Evolutionary conservation across 2,797 vertebrate genomes (phyloP), one percentile per base, ranked within the genome.

Genomic region (Bovichtus diacanthus): DNA sequence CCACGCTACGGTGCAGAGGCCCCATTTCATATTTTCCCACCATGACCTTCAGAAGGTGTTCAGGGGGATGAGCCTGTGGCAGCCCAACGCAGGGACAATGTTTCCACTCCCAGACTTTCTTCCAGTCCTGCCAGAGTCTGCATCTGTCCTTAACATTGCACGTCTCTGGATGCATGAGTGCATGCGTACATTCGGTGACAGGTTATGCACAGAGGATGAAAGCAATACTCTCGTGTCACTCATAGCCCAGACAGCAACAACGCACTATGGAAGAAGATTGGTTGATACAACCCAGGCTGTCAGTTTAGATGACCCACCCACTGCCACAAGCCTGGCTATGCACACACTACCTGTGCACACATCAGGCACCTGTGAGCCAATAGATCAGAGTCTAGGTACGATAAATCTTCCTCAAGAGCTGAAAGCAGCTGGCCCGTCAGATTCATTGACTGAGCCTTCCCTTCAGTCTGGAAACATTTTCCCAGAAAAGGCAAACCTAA

Each of bases 111-210:
- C 31, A 41, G 61, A 29, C 9, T 73, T 71, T 58, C 13, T 25
- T 46, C 43, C 68, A 47, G 31, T 65, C 21, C 76, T 73, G 18
- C 41, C 91, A 46, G 66, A 73, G 1, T 6, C 78, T 19, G 19
- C 68, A 44, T 75, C 79, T 21, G 64, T 78, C 19, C 83, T 95
- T 13, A 81, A 84, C 29, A 81, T 97, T 15, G 69, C 88, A 9
- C 94, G 90, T 10, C 93, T 98, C 6, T 98, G 97, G 97, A 90
- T 96, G 86, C 97, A 97, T 0, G 97, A 97, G 85, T 95, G 95
- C 64, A 89, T 95, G 83, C 95, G 95, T 9, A 96, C 93, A 0
- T 97, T 97, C 49, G 81, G 91, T 46, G 97, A 98, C 70, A 92
- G 94, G 4, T 84, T 97, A 19, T 78, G 85, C 70, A 92, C 93